Evolutionary conservation across 2,113 vertebrate species (phyloP).

Genomic region (Pycnonotus jocosus): DNA sequence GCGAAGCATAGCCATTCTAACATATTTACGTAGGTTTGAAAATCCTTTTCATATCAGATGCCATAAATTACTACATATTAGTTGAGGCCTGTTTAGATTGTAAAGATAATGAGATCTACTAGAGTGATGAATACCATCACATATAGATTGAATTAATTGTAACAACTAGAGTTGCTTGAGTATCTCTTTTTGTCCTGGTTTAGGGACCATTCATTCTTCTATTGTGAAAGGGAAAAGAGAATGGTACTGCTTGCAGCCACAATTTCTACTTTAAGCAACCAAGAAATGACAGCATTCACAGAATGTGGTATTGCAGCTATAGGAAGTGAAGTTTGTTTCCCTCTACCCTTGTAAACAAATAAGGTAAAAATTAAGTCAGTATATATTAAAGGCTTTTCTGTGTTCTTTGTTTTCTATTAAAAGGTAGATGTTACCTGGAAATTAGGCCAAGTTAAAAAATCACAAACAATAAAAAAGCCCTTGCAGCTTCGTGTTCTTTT

Average conservation of each 20-base stretch:
- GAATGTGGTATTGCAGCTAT: background rate
- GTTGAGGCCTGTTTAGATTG: background rate
- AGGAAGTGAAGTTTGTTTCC: background rate
- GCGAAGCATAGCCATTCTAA: background rate
- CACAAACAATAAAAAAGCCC: background rate
- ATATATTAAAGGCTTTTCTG: background rate
- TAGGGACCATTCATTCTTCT: background rate
- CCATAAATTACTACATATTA: background rate
- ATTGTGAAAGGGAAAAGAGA: background rate
- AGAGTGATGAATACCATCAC: background rate
- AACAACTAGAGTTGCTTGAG: background rate
- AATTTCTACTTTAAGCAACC: background rate
- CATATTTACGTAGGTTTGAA: background rate
- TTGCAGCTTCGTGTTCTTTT: background rate
- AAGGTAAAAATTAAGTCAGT: background rate
- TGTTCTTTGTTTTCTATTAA: constrained; percentile 5
- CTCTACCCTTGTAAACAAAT: background rate
- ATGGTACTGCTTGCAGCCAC: background rate
- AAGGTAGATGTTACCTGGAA: background rate
- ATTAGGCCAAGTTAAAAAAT: background rate
- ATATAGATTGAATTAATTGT: background rate
- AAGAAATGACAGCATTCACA: background rate
- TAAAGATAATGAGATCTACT: background rate
- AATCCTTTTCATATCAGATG: background rate
- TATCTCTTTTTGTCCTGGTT: background rate